Conservation (phyloP, 64 coral and sea anemone genomes). For the Anthopleura sola region DNA sequence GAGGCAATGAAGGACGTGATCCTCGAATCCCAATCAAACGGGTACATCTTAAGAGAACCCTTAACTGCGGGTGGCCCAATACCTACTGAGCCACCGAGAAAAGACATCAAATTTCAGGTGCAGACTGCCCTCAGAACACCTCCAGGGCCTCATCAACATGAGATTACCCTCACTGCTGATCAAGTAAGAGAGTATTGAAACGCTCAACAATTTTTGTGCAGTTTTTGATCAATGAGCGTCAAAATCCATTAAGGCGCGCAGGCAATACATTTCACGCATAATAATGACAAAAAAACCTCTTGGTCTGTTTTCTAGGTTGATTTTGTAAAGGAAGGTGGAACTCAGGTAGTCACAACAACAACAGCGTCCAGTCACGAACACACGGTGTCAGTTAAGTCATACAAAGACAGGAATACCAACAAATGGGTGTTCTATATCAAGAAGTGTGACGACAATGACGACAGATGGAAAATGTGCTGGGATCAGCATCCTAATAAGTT, state of each 20-base stretch:
- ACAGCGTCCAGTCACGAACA: neutral
- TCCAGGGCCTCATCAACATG: slow-evolving; percentile 36
- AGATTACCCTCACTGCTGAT: slow-evolving; percentile 31
- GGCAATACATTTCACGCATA: too few relatives aligned
- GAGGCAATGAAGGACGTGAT: slow-evolving; percentile 55
- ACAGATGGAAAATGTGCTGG: neutral
- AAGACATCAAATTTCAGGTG: slow-evolving; percentile 11
- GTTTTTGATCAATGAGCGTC: neutral
- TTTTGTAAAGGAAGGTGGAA: neutral
- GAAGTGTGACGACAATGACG: neutral
- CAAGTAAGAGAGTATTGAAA: slow-evolving; percentile 8
- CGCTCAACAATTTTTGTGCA: neutral
- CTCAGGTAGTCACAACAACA: neutral
- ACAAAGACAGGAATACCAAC: neutral
- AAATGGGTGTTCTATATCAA: neutral
- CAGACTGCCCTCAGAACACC: neutral
- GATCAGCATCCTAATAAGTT: neutral
- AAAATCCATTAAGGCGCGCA: neutral
- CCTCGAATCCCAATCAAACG: slow-evolving; percentile 48
- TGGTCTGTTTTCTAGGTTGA: neutral
- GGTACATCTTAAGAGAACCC: slow-evolving; percentile 27
- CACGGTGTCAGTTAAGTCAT: neutral
- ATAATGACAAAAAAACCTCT: too few relatives aligned
- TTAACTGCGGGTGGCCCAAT: neutral
- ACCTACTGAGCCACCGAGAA: neutral